Percentiles rank a stretch among this genome's conserved stretches.
Evolutionary conservation across 1,140 invertebrate species (phyloP).

Genomic region (Conus ventricosus): DNA sequence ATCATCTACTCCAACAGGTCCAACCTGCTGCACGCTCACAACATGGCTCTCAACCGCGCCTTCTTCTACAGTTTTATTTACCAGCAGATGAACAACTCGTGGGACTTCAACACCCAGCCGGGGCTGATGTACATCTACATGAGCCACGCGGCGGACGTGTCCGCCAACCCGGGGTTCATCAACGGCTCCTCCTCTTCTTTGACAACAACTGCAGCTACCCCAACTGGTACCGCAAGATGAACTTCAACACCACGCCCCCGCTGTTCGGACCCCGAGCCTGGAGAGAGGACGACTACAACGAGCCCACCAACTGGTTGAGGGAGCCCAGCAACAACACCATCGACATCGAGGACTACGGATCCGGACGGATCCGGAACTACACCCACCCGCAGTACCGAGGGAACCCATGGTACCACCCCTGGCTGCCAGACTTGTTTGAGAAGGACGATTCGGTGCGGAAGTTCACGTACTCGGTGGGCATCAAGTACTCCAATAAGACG

Average conservation of each 20-base stretch:
- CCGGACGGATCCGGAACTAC: slow-evolving; percentile 86
- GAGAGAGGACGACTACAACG: slow-evolving; percentile 74
- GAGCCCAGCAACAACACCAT: slow-evolving; percentile 74
- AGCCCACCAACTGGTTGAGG: slow-evolving; percentile 73
- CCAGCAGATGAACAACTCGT: slow-evolving; percentile 78
- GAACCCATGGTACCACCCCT: slow-evolving; percentile 92
- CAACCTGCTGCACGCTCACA: slow-evolving; percentile 93
- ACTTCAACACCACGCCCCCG: slow-evolving; percentile 97
- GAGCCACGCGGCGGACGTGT: slow-evolving; percentile 95
- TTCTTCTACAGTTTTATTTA: slow-evolving; percentile 95
- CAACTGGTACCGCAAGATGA: slow-evolving; percentile 91
- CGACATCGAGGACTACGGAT: slow-evolving; percentile 71
- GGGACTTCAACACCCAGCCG: slow-evolving; percentile 87
- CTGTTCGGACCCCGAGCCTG: slow-evolving; percentile 95
- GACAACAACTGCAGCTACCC: slow-evolving; percentile 95
- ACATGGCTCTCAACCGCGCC: slow-evolving; percentile 93
- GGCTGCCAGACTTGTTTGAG: slow-evolving; percentile 81
- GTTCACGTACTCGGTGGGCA: slow-evolving; percentile 85
- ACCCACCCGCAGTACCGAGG: slow-evolving; percentile 91
- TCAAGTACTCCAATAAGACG: slow-evolving; percentile 94
- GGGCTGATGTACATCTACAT: slow-evolving; percentile 99
- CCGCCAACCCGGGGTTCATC: slow-evolving; percentile 89
- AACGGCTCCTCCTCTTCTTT: slow-evolving; percentile 96
- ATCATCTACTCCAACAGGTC: slow-evolving; percentile 96
- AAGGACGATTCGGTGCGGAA: slow-evolving; percentile 90